A percentile compares a stretch with the other conserved stretches of the same genome.
Conservation (phyloP, 2,113 vertebrate genomes). For the Triplophysa tibetana region DNA sequence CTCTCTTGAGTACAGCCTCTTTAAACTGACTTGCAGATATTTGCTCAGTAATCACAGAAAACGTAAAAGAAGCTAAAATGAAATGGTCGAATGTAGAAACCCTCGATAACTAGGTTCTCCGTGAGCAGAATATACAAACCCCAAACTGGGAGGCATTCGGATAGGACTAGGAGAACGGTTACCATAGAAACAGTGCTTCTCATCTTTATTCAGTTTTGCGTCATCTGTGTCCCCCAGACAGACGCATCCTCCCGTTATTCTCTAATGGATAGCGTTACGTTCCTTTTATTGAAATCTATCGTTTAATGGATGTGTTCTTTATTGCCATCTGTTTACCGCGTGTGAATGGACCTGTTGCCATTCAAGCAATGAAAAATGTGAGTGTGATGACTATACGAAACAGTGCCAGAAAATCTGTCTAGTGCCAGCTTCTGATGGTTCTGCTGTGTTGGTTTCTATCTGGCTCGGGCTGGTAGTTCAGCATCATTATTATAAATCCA, state of each 20-base stretch:
- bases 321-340: not conserved
- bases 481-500: not conserved
- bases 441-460: not conserved
- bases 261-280: not conserved
- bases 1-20: not conserved
- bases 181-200: constrained; percentile 73
- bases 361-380: too few relatives aligned
- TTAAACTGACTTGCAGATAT: not conserved
- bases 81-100: not conserved
- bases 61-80: too few relatives aligned
- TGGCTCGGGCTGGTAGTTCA: not conserved
- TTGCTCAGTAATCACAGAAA: not conserved
- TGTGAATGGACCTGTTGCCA: too few relatives aligned
- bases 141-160: constrained; percentile 23
- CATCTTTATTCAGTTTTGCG: constrained; percentile 57
- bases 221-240: constrained; percentile 62
- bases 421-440: not conserved
- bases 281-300: not conserved
- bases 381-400: too few relatives aligned
- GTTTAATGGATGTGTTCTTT: not conserved
- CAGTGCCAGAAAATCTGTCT: too few relatives aligned
- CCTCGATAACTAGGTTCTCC: not conserved
- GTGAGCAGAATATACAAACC: not conserved
- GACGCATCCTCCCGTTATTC: constrained; percentile 34
- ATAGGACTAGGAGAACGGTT: constrained; percentile 57